These are phyloP conservation scores for Crambe crambe DNA, from an alignment of 37 sponge, comb jelly and placozoan genomes.

Conservation along the genomic window DNA sequence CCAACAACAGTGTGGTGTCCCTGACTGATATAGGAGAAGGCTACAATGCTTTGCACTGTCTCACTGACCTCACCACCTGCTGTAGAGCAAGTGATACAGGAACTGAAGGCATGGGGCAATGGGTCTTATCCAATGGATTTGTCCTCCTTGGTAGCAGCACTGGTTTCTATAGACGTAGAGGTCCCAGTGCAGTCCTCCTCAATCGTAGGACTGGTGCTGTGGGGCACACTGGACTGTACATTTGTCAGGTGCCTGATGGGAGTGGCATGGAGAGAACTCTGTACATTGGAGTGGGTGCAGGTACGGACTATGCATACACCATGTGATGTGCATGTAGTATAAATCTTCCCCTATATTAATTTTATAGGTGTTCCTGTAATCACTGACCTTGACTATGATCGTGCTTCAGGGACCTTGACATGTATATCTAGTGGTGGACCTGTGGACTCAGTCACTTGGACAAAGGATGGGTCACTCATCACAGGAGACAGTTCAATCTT, in stretches of 20 bases:
- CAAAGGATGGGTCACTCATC: too few relatives aligned
- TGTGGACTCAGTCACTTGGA: slow-evolving; percentile 18
- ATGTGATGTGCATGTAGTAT: too few relatives aligned
- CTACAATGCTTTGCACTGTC: not conserved
- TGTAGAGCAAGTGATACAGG: too few relatives aligned
- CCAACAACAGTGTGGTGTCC: slow-evolving; percentile 11
- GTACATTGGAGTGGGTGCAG: not conserved
- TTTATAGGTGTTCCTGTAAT: not conserved
- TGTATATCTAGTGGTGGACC: slow-evolving; percentile 34
- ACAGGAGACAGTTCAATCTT: too few relatives aligned
- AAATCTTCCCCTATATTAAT: too few relatives aligned
- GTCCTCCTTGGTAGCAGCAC: not conserved
- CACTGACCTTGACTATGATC: not conserved
- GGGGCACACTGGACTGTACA: slow-evolving; percentile 13
- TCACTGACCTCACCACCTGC: not conserved
- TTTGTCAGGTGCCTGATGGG: slow-evolving; percentile 19
- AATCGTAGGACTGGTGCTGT: not conserved
- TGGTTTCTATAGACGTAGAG: not conserved
- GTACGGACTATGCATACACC: slow-evolving; percentile 1
- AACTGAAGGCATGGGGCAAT: too few relatives aligned
- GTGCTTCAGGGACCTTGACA: not conserved
- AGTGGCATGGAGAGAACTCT: not conserved
- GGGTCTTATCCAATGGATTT: too few relatives aligned
- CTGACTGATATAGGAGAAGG: slow-evolving; percentile 16
- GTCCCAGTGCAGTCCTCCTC: slow-evolving; percentile 11